A percentile compares a stretch with the other conserved stretches of the same genome.
Evolutionary conservation across 2,888 invertebrate species (phyloP).

Genomic region (Tetramorium bicarinatum): DNA sequence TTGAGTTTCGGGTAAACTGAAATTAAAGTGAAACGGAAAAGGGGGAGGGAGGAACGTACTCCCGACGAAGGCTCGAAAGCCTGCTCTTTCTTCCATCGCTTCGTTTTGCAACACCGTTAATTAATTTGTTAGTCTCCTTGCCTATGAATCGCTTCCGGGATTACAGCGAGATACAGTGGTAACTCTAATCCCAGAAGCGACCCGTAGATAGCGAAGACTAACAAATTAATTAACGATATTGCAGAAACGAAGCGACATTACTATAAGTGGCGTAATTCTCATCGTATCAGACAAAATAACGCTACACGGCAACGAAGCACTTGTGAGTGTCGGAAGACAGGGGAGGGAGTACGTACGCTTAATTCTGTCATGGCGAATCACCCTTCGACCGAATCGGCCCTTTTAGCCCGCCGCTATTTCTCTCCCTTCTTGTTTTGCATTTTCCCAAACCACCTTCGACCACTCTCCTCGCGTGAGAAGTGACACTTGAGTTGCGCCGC

Average conservation of each 20-base stretch:
- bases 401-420: constrained; percentile 7
- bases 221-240: constrained; percentile 22
- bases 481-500: constrained; percentile 6
- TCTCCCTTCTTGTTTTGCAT: constrained; percentile 3
- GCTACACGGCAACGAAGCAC: neutral
- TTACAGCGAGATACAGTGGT: neutral
- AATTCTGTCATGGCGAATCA: constrained; percentile 1
- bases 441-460: constrained; percentile 1
- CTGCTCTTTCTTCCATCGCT: constrained; percentile 7
- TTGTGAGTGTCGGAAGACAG: neutral
- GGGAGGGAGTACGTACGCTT: neutral
- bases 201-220: neutral
- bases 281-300: neutral
- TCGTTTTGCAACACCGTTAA: neutral
- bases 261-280: neutral
- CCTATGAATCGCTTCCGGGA: neutral
- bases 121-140: constrained; percentile 20
- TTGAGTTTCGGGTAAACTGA: constrained; percentile 46
- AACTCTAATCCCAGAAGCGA: neutral
- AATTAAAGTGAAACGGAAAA: constrained; percentile 39
- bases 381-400: neutral
- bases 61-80: neutral
- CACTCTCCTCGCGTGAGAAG: neutral
- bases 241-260: neutral
- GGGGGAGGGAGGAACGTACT: neutral